A percentile compares a stretch with the other conserved stretches of the same genome.
These are phyloP conservation scores for Echeneis naucrates DNA, from an alignment of 2,797 vertebrate genomes.

Conservation along the genomic window DNA sequence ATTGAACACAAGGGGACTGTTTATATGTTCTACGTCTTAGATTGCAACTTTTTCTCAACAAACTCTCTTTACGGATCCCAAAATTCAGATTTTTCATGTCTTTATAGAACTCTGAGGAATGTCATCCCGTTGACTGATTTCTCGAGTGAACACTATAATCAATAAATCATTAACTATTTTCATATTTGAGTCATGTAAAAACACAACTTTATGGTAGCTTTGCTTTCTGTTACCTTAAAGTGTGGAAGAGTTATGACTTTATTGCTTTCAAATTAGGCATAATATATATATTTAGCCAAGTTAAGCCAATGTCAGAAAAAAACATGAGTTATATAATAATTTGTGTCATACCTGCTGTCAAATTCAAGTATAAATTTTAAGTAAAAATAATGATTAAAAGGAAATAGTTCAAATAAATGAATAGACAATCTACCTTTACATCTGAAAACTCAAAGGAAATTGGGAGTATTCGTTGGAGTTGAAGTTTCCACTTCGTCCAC, in stretches of 20 bases:
- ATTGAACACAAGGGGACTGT: neutral
- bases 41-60: too few relatives aligned
- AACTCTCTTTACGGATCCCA: too few relatives aligned
- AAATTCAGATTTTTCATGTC: too few relatives aligned
- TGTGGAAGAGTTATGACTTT: too few relatives aligned
- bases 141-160: too few relatives aligned
- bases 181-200: neutral
- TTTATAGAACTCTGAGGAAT: too few relatives aligned
- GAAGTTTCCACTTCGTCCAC: constrained; percentile 7
- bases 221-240: neutral
- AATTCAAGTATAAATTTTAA: neutral
- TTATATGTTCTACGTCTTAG: neutral
- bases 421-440: neutral
- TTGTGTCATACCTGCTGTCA: neutral
- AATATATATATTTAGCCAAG: too few relatives aligned
- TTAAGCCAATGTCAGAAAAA: neutral
- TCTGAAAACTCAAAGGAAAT: constrained; percentile 4
- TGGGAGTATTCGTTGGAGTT: too few relatives aligned
- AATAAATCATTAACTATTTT: neutral
- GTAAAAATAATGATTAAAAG: neutral
- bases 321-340: neutral
- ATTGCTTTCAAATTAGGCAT: too few relatives aligned
- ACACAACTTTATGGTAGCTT: neutral
- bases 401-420: neutral
- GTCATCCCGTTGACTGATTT: neutral